These are phyloP conservation scores for Neuroscelio doddi DNA, from an alignment of 2,888 invertebrate species.

Conservation along the genomic window DNA sequence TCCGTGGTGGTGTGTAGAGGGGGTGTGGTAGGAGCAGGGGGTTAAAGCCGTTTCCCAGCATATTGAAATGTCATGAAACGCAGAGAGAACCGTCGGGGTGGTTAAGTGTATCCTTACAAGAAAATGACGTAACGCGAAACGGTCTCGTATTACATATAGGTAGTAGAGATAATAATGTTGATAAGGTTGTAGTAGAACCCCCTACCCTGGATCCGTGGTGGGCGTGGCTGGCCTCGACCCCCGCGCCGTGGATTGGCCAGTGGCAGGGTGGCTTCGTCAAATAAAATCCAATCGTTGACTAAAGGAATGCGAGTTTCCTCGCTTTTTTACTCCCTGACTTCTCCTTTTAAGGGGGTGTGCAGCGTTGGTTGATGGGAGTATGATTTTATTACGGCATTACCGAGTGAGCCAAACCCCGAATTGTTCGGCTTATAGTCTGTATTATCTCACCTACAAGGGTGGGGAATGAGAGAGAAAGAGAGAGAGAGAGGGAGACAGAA, in stretches of 20 bases:
- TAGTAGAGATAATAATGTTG: constrained; percentile 71
- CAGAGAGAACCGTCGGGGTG: constrained; percentile 34
- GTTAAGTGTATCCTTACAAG: constrained; percentile 56
- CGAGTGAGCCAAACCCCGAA: constrained; percentile 69
- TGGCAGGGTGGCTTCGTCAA: constrained; percentile 66
- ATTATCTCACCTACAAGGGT: constrained; percentile 67
- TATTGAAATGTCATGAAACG: constrained; percentile 45
- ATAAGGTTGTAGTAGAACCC: constrained; percentile 69
- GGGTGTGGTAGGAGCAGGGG: background rate
- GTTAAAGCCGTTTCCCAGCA: constrained; percentile 28
- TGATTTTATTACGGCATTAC: constrained; percentile 73
- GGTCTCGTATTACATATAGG: constrained; percentile 57
- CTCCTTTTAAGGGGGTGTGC: constrained; percentile 60
- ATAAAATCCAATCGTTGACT: constrained; percentile 72
- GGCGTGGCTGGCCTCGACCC: constrained; percentile 65
- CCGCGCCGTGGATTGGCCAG: constrained; percentile 64
- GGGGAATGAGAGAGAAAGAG: constrained; percentile 35
- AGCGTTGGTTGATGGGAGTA: constrained; percentile 70
- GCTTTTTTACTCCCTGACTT: constrained; percentile 63
- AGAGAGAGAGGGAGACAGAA: constrained; percentile 31
- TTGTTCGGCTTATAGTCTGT: constrained; percentile 70
- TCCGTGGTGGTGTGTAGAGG: background rate
- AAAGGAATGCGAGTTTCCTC: constrained; percentile 69
- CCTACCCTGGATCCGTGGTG: constrained; percentile 59
- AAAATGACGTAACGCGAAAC: constrained; percentile 61